These are phyloP conservation scores for Ctenosaura bakeri DNA, from an alignment of 2,797 vertebrate genomes.

Conservation along the genomic window DNA sequence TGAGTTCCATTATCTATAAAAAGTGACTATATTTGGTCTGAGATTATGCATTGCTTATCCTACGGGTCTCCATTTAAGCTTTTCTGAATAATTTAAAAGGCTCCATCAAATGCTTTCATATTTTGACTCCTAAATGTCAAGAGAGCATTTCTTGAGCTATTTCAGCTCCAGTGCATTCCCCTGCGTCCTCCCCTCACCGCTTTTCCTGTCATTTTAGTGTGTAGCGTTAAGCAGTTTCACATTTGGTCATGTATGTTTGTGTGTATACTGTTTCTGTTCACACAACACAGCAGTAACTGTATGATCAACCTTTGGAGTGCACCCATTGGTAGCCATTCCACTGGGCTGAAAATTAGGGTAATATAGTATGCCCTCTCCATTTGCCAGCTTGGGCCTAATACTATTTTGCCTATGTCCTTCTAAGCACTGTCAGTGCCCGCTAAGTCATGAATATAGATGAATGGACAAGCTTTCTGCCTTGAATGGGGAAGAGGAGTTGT, in stretches of 20 bases:
- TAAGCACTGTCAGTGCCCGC: not conserved
- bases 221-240: slow-evolving; percentile 9
- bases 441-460: not conserved
- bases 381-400: not conserved
- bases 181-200: too few relatives aligned
- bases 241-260: not conserved
- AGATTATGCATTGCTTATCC: slow-evolving; percentile 62
- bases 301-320: not conserved
- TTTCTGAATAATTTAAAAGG: slow-evolving; percentile 29
- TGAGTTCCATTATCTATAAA: slow-evolving; percentile 33
- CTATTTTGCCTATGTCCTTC: not conserved
- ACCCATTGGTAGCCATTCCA: not conserved
- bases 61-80: slow-evolving; percentile 24
- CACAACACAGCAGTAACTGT: not conserved
- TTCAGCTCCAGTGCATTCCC: fast-evolving
- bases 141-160: not conserved
- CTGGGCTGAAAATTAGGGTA: not conserved
- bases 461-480: not conserved
- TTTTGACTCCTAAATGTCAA: not conserved
- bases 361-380: too few relatives aligned
- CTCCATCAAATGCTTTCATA: fast-evolving
- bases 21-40: slow-evolving; percentile 64
- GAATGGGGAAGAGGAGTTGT: not conserved
- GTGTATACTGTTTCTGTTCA: not conserved
- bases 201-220: not conserved